Evolutionary conservation across 2,888 invertebrate genomes (phyloP).

Genomic region (Operophtera brumata): DNA sequence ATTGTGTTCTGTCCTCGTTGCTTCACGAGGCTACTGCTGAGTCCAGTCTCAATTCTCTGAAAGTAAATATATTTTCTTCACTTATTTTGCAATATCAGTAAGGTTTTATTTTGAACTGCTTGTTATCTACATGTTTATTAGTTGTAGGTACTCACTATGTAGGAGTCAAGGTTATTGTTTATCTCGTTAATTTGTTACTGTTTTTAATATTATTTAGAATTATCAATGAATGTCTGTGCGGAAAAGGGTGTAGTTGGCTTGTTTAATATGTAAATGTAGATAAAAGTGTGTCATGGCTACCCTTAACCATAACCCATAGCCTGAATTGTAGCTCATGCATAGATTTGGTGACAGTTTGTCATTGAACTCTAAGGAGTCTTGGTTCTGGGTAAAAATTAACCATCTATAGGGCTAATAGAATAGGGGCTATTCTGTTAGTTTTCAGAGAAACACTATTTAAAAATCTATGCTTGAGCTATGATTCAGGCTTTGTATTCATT

Average conservation of each 20-base stretch:
- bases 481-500: no score
- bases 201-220: not conserved
- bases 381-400: no score
- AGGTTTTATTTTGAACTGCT: constrained; percentile 52
- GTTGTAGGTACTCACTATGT: constrained; percentile 27
- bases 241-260: not conserved
- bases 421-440: no score
- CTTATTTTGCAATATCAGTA: constrained; percentile 58
- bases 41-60: constrained; percentile 50
- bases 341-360: no score
- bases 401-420: no score
- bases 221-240: not conserved
- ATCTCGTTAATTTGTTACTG: not conserved
- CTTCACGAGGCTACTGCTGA: constrained; percentile 38
- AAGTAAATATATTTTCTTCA: constrained; percentile 74
- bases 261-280: not conserved
- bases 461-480: no score
- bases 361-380: no score
- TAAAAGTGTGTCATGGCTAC: not conserved
- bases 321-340: no score
- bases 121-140: constrained; percentile 40
- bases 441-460: no score
- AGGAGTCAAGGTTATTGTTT: constrained; percentile 1
- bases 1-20: constrained; percentile 46
- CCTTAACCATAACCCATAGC: no score